Percentiles rank a stretch among this genome's conserved stretches.
These are phyloP conservation scores for Dicranocentrus wangi DNA, from an alignment of 2,888 invertebrate species.

Conservation along the genomic window DNA sequence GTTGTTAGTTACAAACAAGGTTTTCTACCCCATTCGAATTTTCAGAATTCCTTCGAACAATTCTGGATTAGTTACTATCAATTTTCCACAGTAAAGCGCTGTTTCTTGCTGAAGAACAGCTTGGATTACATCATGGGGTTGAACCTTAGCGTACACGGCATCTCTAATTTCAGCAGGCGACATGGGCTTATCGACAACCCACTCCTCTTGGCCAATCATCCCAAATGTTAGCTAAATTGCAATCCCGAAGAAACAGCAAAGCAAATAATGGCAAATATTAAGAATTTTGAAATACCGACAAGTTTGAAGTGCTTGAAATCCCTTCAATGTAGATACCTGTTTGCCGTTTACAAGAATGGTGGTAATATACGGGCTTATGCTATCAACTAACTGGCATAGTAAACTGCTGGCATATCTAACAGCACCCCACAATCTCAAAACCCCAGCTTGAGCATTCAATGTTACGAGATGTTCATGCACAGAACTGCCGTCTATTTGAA, in stretches of 20 bases:
- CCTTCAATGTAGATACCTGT: too few species aligned
- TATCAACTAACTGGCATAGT: conserved; percentile 95
- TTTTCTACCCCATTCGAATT: conserved; percentile 80
- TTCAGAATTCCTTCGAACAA: conserved; percentile 96
- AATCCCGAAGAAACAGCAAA: conserved; percentile 70
- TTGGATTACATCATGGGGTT: conserved; percentile 91
- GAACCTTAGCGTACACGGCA: conserved; percentile 91
- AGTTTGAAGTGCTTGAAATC: too few species aligned
- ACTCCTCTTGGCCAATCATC: conserved; percentile 94
- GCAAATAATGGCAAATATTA: neutral
- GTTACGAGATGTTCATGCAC: conserved; percentile 83
- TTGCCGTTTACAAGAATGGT: conserved; percentile 98
- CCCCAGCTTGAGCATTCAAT: conserved; percentile 89
- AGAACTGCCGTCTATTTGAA: conserved; percentile 74
- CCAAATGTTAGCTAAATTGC: conserved; percentile 95
- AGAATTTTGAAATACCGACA: too few species aligned
- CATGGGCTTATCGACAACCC: conserved; percentile 97
- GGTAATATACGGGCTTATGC: conserved; percentile 98
- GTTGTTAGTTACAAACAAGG: too few species aligned
- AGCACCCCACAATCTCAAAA: conserved; percentile 90
- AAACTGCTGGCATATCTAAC: conserved; percentile 96
- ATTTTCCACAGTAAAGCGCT: conserved; percentile 92
- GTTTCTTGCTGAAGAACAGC: conserved; percentile 95
- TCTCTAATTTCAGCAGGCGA: conserved; percentile 95
- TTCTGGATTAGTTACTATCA: conserved; percentile 93